Conservation (phyloP, 2,113 vertebrate genomes). For the Fregetta grallaria region DNA sequence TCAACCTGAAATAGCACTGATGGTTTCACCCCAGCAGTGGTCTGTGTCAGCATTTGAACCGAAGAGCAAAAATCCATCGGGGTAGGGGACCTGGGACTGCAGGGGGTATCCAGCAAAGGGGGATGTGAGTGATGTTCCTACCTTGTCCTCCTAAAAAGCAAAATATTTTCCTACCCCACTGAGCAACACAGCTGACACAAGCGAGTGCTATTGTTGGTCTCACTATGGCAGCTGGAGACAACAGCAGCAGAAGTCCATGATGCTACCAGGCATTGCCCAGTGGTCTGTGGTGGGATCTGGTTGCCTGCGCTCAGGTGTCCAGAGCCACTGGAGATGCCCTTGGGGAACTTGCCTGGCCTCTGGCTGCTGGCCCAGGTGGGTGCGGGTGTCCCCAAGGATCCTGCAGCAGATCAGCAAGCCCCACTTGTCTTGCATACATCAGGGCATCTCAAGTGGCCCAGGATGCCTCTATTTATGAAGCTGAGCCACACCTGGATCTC, state of each 20-base stretch:
- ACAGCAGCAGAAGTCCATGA: background rate
- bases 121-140: no score
- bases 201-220: background rate
- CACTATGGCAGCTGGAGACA: background rate
- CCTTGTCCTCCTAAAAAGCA: background rate
- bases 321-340: background rate
- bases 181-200: background rate
- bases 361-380: background rate
- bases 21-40: background rate
- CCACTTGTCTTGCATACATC: background rate
- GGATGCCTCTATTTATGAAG: background rate
- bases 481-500: background rate
- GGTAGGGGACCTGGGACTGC: accelerated
- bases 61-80: background rate
- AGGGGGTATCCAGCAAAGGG: background rate
- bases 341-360: background rate
- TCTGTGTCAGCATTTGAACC: background rate
- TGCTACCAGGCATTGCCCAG: background rate
- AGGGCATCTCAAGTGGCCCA: background rate
- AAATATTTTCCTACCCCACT: background rate
- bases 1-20: background rate
- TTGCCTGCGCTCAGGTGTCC: background rate
- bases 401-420: background rate
- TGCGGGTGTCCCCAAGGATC: background rate
- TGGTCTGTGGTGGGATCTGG: background rate